Evolutionary conservation across 2,888 invertebrate species (phyloP).

Genomic region (Drosophila macrothrix): DNA sequence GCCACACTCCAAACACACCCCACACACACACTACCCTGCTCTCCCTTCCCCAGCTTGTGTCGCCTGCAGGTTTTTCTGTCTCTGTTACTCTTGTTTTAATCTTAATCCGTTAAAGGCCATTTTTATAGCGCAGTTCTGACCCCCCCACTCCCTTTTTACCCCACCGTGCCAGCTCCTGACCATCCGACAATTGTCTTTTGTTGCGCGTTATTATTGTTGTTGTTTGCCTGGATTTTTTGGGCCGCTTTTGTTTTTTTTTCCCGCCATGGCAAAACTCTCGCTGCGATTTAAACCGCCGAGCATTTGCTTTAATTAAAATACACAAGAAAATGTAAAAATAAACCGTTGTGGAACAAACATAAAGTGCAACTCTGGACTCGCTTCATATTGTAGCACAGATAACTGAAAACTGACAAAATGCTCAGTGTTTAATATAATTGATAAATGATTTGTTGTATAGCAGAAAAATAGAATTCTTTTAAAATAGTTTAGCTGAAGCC

Average conservation of each 20-base stretch:
- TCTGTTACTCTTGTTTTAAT: conserved; percentile 53
- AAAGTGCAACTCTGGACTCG: not conserved
- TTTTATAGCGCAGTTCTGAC: conserved; percentile 33
- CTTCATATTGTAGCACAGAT: not conserved
- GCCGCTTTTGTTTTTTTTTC: conserved; percentile 25
- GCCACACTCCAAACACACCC: not conserved
- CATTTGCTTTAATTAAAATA: conserved; percentile 64
- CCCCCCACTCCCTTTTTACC: not conserved
- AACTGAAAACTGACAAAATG: not conserved
- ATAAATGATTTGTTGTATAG: not conserved
- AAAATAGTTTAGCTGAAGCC: not conserved
- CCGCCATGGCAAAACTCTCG: conserved; percentile 6
- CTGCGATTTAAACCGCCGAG: conserved; percentile 31
- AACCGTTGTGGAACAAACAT: not conserved
- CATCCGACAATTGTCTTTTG: conserved; percentile 52
- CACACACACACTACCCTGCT: not conserved
- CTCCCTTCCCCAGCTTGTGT: conserved; percentile 8
- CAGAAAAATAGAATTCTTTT: not conserved
- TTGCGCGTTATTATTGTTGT: conserved; percentile 37
- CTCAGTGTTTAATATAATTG: too few species aligned
- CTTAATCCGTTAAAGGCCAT: conserved; percentile 69
- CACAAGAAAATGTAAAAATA: conserved; percentile 32
- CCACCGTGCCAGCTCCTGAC: not conserved
- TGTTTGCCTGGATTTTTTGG: conserved; percentile 17
- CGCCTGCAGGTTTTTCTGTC: conserved; percentile 41